These are phyloP conservation scores for Sarcophaga peregrina DNA, from an alignment of 1,140 invertebrate genomes.

Conservation along the genomic window DNA sequence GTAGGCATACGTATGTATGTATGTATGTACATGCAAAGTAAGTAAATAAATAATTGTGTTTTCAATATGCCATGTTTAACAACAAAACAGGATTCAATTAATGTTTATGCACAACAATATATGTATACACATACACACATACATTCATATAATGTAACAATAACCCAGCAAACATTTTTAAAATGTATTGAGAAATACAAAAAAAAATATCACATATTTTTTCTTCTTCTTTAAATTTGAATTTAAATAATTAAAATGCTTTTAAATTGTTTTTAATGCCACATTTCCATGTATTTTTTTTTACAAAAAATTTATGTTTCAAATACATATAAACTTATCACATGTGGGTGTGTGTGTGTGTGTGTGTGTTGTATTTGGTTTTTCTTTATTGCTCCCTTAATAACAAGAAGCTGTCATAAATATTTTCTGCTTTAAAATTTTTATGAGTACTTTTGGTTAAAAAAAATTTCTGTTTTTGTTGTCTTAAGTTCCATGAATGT, in stretches of 20 bases:
- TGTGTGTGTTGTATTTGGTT: not conserved
- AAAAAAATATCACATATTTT: too few species aligned
- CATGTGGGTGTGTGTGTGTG: not conserved
- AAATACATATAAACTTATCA: not conserved
- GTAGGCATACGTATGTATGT: not conserved
- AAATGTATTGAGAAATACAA: too few species aligned
- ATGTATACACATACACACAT: too few species aligned
- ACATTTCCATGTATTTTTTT: too few species aligned
- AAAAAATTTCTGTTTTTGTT: too few species aligned
- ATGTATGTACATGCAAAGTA: not conserved
- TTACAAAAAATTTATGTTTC: not conserved
- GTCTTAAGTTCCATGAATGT: not conserved
- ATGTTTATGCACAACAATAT: not conserved
- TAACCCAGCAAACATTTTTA: too few species aligned
- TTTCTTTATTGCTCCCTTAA: not conserved
- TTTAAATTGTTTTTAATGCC: too few species aligned
- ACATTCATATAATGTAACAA: too few species aligned
- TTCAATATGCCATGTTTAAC: not conserved
- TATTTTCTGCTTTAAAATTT: not conserved
- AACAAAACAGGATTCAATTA: conserved; percentile 5
- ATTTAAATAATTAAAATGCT: too few species aligned
- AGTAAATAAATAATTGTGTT: not conserved
- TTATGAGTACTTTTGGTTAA: not conserved
- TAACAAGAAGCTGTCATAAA: not conserved
- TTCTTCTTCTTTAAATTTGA: too few species aligned